Conservation (phyloP, 1,140 invertebrate genomes). For the Drosophila arizonae region DNA sequence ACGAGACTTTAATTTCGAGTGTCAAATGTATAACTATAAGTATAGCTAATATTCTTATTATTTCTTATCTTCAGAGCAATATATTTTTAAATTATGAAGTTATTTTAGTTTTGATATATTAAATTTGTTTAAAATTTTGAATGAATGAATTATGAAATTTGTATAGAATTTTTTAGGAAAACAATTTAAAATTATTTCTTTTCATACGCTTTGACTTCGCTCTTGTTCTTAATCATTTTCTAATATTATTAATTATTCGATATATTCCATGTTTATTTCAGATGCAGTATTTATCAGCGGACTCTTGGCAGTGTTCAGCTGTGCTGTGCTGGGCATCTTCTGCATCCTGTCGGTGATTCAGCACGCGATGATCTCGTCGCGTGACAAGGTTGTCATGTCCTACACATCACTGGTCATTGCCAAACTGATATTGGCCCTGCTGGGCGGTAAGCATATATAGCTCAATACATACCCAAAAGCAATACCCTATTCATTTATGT, state of each 20-base stretch:
- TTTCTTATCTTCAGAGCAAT: too few species aligned
- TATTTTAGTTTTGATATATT: too few species aligned
- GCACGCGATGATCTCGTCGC: constrained; percentile 92
- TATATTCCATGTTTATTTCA: constrained; percentile 83
- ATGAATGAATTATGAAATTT: too few species aligned
- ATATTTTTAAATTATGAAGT: too few species aligned
- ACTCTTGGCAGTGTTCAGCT: constrained; percentile 88
- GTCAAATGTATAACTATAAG: too few species aligned
- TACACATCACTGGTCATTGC: constrained; percentile 89
- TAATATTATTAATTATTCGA: background rate
- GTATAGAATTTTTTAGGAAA: too few species aligned
- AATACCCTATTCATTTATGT: background rate
- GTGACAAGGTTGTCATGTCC: constrained; percentile 89
- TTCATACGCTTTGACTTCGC: too few species aligned
- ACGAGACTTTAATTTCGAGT: background rate
- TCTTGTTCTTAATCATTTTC: too few species aligned
- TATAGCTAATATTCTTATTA: too few species aligned
- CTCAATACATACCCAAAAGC: background rate
- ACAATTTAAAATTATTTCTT: too few species aligned
- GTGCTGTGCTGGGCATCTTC: constrained; percentile 88
- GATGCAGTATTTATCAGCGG: constrained; percentile 91
- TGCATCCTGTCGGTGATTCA: constrained; percentile 90
- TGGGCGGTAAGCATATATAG: constrained; percentile 87
- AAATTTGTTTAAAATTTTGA: too few species aligned
- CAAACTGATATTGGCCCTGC: constrained; percentile 89